Evolutionary conservation across 1,140 invertebrate species (phyloP), one percentile per base, ranked within the genome.

Genomic region (Neodiprion virginianus): DNA sequence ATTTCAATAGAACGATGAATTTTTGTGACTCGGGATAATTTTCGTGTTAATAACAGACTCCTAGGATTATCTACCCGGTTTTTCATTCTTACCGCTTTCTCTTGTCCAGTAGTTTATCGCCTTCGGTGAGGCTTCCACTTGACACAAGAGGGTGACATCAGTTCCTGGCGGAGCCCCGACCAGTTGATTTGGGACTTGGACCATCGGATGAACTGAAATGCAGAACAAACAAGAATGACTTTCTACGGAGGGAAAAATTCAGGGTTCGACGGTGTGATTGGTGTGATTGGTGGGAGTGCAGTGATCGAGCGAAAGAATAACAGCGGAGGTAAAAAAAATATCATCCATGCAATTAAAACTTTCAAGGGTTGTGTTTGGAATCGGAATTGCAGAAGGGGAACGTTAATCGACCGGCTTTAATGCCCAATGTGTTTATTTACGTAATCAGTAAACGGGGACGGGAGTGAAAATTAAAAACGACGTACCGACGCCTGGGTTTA

Each of bases 81-180:
- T 10, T 61, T 8, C n/a, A 70, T 21, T 87, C 88, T 91, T 90
- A 95, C 94, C 94, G 80, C 93, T 94, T 80, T 95, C 94, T 80
- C 94, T 91, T 69, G 94, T 95, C 95, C 95, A 96, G 83, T 95
- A 96, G 90, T 96, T 96, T 85, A 96, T 95, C 75, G 95, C 94
- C 87, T 95, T 95, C 9, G 95, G 95, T 48, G 94, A 95, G 72
- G 94, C 95, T 85, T 96, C 95, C 47, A 96, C 95, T 82, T 94
- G 92, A 86, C 96, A 97, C 85, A 96, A 93, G 74, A 97, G 90
- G 50, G 94, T 95, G 77, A 97, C 94, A 84, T 96, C 92, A 68
- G 93, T 94, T 77, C 93, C 92, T 75, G 92, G 91, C 71, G 95
- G 94, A 71, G 94, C 95, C 48, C 95, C 95, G 66, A 96, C 94